phyloP scores from a whole-genome alignment of 2,797 vertebrate genomes.

The Ambastaia sidthimunki region DNA sequence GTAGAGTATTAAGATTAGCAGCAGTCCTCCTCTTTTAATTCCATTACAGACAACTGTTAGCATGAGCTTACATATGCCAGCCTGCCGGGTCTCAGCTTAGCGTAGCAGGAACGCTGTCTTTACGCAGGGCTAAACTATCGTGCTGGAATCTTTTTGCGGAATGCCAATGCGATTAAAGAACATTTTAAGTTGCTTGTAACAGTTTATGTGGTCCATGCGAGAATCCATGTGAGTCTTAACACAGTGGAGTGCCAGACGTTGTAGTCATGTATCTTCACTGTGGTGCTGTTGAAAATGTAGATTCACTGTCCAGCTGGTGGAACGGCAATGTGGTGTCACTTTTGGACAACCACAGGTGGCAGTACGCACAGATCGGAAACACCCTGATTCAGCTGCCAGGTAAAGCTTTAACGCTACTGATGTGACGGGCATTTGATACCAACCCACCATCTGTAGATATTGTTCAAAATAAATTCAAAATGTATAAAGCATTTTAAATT shows the following conservation, averaged over 20 bases:
- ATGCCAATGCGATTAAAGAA: neutral
- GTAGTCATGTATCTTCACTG: constrained; percentile 43
- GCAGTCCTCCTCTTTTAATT: constrained; percentile 75
- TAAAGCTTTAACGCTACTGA: constrained; percentile 50
- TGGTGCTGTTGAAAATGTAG: constrained; percentile 22
- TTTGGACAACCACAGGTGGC: constrained; percentile 69
- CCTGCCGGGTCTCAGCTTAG: neutral
- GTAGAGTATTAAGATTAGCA: constrained; percentile 75
- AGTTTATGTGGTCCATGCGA: neutral
- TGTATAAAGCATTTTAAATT: too few species aligned
- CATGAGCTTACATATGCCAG: constrained; percentile 56
- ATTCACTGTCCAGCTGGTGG: constrained; percentile 44
- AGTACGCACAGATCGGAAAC: constrained; percentile 66
- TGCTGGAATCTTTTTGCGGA: neutral
- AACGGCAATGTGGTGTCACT: constrained; percentile 64
- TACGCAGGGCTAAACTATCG: neutral
- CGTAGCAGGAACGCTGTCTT: neutral
- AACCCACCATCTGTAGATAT: constrained; percentile 25
- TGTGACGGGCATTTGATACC: constrained; percentile 8
- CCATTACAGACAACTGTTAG: constrained; percentile 74
- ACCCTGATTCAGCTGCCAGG: constrained; percentile 72
- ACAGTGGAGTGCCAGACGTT: neutral
- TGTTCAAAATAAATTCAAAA: too few species aligned
- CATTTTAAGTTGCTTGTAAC: neutral
- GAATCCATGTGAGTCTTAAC: neutral